Base-by-base conservation (phyloP, 2,888 invertebrate genomes). In the Rotaria macrura region DNA sequence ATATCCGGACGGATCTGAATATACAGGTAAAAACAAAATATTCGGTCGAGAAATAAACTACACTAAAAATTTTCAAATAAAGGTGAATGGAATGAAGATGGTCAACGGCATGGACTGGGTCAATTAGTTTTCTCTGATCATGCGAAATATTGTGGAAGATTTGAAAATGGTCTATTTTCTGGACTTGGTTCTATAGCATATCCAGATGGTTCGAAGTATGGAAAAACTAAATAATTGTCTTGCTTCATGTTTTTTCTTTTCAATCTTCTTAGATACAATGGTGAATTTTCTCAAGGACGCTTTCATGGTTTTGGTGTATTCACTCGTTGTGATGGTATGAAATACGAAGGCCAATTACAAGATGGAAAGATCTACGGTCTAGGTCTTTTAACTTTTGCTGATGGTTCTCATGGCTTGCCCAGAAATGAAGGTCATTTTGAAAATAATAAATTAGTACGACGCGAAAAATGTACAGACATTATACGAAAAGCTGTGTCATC, bases 181-280 rank as follows among this genome's bases (percentile, higher is more conserved):
- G 96, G 96, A 2, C 92, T 95, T n/a, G 96, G 96, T 0, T 94
- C 95, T 10, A 93, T 96, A 91, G 92, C 93, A 84, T 96, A 96
- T 90, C 93, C 95, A 9, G 96, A 96, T 91, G 95, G 95, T 52
- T 95, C 95, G 10, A 95, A 94, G 79, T 79, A 79, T 7, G 10
- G 10, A 29, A 14, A 43, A 34, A 43, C 2, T n/a, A n/a, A n/a
- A n/a, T n/a, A n/a, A n/a, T n/a, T n/a, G n/a, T n/a, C n/a, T n/a
- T n/a, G n/a, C n/a, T n/a, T n/a, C n/a, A n/a, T n/a, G n/a, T n/a
- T n/a, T n/a, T n/a, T n/a, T n/a, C n/a, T n/a, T n/a, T n/a, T n/a
- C n/a, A n/a, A n/a, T n/a, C n/a, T n/a, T n/a, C n/a, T n/a, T n/a
- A 96, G 96, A 90, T 96, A 95, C 88, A 96, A 96, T 92, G 96